Percentiles rank a stretch among this genome's conserved stretches.
Conservation (phyloP, 2,797 vertebrate species). For the Scolopax rusticola region DNA sequence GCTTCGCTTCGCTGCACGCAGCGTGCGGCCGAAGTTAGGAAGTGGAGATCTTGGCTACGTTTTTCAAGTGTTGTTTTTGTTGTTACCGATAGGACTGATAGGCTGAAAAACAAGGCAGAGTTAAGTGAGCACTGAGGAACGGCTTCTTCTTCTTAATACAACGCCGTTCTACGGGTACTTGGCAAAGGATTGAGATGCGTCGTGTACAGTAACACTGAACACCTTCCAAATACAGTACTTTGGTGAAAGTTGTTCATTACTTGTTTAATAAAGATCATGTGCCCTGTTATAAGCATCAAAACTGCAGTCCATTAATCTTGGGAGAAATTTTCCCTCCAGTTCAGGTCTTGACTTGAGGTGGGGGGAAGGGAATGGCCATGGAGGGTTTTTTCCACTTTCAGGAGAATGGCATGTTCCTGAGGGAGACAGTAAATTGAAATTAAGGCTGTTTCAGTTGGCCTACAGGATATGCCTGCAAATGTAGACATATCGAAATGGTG, state of each 20-base stretch:
- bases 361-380: constrained; percentile 49
- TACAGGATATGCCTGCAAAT: constrained; percentile 99
- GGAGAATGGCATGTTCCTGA: constrained; percentile 88
- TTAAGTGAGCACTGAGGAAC: neutral
- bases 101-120: constrained; percentile 17
- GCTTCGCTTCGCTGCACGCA: neutral
- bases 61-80: constrained; percentile 35
- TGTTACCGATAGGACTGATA: neutral
- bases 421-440: constrained; percentile 99
- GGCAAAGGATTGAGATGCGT: constrained; percentile 22
- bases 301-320: constrained; percentile 85
- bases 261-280: constrained; percentile 80
- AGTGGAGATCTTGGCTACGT: neutral
- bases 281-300: constrained; percentile 85
- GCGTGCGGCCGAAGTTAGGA: neutral
- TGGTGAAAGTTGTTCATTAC: constrained; percentile 70
- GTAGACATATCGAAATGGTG: constrained; percentile 92
- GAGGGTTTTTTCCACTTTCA: constrained; percentile 87
- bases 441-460: constrained; percentile 94
- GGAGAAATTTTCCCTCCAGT: constrained; percentile 81
- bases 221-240: constrained; percentile 64
- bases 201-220: constrained; percentile 41
- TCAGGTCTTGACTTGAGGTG: constrained; percentile 80
- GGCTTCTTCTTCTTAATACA: constrained; percentile 3
- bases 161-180: neutral